Conservation (phyloP, 2,113 vertebrate genomes). For the Eudyptes chrysolophus region DNA sequence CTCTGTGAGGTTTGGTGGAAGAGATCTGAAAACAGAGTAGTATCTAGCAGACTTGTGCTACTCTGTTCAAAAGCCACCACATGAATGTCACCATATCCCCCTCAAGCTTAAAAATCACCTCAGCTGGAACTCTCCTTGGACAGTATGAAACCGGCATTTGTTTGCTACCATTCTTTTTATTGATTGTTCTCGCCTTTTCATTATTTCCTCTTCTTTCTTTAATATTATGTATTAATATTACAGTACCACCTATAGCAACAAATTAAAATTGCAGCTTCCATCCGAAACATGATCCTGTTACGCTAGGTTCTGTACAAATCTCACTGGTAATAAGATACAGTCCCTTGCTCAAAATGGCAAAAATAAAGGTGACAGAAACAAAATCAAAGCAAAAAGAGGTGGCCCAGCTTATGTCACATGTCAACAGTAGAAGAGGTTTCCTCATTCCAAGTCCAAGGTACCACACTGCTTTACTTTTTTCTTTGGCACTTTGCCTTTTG, state of each 20-base stretch:
- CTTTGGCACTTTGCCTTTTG: neutral
- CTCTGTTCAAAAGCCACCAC: neutral
- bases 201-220: neutral
- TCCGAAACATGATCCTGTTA: neutral
- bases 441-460: neutral
- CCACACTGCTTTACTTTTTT: neutral
- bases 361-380: neutral
- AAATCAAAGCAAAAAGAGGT: neutral
- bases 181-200: neutral
- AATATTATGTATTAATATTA: conserved; percentile 44
- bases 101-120: neutral
- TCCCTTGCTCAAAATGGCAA: neutral
- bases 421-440: neutral
- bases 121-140: neutral
- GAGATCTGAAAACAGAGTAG: neutral
- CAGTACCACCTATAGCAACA: conserved; percentile 65
- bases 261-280: conserved; percentile 46
- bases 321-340: neutral
- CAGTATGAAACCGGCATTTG: neutral
- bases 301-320: neutral
- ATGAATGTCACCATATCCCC: neutral
- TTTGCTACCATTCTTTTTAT: neutral
- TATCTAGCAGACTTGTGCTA: neutral
- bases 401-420: neutral
- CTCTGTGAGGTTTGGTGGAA: neutral